A percentile compares a stretch with the other conserved stretches of the same genome.
phyloP scores from a whole-genome alignment of 2,888 invertebrate species.

The Drosophila borborema region DNA sequence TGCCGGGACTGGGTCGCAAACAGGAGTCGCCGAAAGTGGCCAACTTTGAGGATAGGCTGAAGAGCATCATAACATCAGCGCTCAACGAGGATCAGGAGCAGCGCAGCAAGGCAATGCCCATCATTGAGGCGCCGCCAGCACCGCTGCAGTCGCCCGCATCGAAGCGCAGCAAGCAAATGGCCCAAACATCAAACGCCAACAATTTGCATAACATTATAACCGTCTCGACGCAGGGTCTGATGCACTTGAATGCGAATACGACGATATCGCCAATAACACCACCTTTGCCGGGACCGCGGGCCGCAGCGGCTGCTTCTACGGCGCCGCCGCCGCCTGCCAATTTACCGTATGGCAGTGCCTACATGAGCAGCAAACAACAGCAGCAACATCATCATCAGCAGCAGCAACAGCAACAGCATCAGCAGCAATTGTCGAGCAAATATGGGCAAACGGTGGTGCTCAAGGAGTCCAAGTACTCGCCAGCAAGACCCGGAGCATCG shows the following conservation, averaged over 20 bases:
- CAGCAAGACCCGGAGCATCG: conserved; percentile 49
- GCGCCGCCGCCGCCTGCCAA: conserved; percentile 72
- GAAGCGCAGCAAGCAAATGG: conserved; percentile 78
- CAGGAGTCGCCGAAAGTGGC: conserved; percentile 93
- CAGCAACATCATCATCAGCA: conserved; percentile 34
- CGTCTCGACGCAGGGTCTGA: conserved; percentile 83
- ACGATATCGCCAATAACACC: conserved; percentile 85
- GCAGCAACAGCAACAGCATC: conserved; percentile 36
- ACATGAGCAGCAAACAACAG: conserved; percentile 52
- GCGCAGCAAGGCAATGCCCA: conserved; percentile 80
- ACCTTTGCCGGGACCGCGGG: conserved; percentile 68
- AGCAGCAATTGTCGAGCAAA: conserved; percentile 39
- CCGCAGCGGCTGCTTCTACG: conserved; percentile 64
- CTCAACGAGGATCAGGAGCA: conserved; percentile 92
- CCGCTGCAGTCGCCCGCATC: conserved; percentile 67
- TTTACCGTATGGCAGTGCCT: conserved; percentile 69
- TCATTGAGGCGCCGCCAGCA: conserved; percentile 39
- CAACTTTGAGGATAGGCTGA: conserved; percentile 95
- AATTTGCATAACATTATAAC: conserved; percentile 83
- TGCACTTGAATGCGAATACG: conserved; percentile 84
- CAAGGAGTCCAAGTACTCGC: conserved; percentile 63
- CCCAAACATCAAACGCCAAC: conserved; percentile 66
- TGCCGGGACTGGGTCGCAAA: conserved; percentile 66
- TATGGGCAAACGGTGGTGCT: conserved; percentile 53
- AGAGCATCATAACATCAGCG: conserved; percentile 94